Evolutionary conservation across 2,888 invertebrate species (phyloP).

Genomic region (Aleiodes alternator): DNA sequence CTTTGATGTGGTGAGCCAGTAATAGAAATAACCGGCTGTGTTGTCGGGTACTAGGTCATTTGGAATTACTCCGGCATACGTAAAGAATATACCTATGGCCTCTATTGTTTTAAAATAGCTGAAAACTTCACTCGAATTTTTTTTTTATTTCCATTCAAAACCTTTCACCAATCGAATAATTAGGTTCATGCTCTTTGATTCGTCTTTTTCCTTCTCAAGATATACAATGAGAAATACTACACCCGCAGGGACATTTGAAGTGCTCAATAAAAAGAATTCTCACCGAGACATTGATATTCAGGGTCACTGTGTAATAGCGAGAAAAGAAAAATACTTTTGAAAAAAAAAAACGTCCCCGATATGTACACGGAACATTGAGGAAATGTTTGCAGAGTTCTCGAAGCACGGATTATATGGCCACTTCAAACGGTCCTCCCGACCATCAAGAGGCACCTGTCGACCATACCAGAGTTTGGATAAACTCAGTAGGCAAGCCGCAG

Average conservation of each 20-base stretch:
- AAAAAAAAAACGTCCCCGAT: conserved; percentile 36
- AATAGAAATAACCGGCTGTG: neutral
- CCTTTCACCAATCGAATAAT: neutral
- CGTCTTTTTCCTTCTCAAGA: conserved; percentile 3
- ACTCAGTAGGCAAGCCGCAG: conserved; percentile 52
- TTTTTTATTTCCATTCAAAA: no score
- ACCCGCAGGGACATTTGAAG: conserved; percentile 4
- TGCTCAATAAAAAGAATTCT: conserved; percentile 19
- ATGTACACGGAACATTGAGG: conserved; percentile 47
- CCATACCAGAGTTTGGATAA: conserved; percentile 53
- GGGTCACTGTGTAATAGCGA: conserved; percentile 20
- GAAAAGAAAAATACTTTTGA: conserved; percentile 33
- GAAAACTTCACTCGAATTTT: no score
- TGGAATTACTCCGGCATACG: neutral
- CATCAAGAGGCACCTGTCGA: conserved; percentile 56
- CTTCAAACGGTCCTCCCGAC: conserved; percentile 56
- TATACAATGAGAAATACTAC: conserved; percentile 2
- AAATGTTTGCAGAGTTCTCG: conserved; percentile 57
- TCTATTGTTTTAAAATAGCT: conserved; percentile 1
- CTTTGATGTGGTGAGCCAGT: neutral
- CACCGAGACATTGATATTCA: conserved; percentile 13
- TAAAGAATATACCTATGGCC: conserved; percentile 6
- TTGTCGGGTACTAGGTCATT: neutral
- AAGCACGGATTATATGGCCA: conserved; percentile 56
- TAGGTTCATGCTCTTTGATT: neutral